Conservation (phyloP, 2,888 invertebrate genomes). For the Mesochorus sp. region DNA sequence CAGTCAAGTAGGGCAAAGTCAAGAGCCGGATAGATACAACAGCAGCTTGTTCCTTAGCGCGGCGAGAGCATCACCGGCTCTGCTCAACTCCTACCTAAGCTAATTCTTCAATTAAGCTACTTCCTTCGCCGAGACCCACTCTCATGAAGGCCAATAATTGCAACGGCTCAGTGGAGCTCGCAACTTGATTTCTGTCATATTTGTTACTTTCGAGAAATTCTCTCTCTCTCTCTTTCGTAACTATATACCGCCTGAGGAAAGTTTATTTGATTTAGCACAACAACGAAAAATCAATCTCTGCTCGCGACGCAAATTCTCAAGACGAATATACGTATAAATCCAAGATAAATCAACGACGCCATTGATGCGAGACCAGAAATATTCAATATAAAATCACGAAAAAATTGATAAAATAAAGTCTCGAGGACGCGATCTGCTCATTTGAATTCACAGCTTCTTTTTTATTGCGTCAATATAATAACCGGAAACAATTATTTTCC, state of each 20-base stretch:
- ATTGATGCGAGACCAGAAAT: too few relatives aligned
- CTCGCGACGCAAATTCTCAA: too few relatives aligned
- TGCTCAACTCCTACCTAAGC: conserved; percentile 62
- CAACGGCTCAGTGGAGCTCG: conserved; percentile 41
- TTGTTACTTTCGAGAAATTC: conserved; percentile 39
- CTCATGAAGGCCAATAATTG: conserved; percentile 70
- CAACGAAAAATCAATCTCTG: too few relatives aligned
- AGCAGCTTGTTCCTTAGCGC: conserved; percentile 49
- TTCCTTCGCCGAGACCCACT: conserved; percentile 68
- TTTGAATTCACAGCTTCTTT: too few relatives aligned
- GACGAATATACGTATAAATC: too few relatives aligned
- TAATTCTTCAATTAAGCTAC: conserved; percentile 76
- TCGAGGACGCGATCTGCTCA: too few relatives aligned
- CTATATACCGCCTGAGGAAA: background rate
- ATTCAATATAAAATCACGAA: too few relatives aligned
- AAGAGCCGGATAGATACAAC: background rate
- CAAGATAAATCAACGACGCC: too few relatives aligned
- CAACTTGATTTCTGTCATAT: conserved; percentile 62
- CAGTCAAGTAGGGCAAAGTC: conserved; percentile 7
- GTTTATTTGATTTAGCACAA: conserved; percentile 13
- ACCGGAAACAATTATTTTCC: too few relatives aligned
- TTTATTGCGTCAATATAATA: too few relatives aligned
- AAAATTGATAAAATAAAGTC: too few relatives aligned
- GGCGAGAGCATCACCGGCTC: conserved; percentile 37
- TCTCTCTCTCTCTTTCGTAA: background rate